Base-by-base conservation (phyloP, 2,888 invertebrate genomes). In the Yponomeuta plumbellus region DNA sequence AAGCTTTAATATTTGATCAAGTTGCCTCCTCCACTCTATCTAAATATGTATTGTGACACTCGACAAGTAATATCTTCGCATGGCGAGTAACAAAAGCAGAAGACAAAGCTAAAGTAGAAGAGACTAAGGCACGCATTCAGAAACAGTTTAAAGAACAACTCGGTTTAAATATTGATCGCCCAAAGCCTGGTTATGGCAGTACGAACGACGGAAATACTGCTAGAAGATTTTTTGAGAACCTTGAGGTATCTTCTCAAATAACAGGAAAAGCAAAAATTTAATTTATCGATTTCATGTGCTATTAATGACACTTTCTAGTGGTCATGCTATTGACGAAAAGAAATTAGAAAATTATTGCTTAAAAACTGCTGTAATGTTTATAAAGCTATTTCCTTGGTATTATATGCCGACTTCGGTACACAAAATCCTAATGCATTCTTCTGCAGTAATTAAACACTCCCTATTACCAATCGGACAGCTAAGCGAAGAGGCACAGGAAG, bases 121-220 rank as follows among this genome's bases (percentile, higher is more conserved):
- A n/a, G 23, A 26, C 23, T 26, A 26, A 26, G 23, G 23, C 23
- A 26, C 23, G 23, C 22, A n/a, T 20, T 20, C 20, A 61, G 21
- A n/a, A 61, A 21, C 20, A 61, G 2, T 20, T 20, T 20, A 20
- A 21, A 20, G 21, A 61, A n/a, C 3, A 61, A 21, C 11, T 61
- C n/a, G 61, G 61, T 61, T 21, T 61, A 11, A n/a, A 4, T 61
- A 21, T 61, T 20, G 61, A 61, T 61, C n/a, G 22, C 11, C n/a
- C 22, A 4, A 61, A 61, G 21, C 61, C 61, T 11, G 61, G 61
- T 11, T 61, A 61, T 61, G 61, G 61, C 61, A 61, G 11, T 20
- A 20, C 20, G 11, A 61, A 61, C 22, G 61, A 61, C 11, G 61
- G 61, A 20, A 61, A 61, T 21, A 61, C 61, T 26, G 23, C 23